Evolutionary conservation across 2,797 vertebrate genomes (phyloP), one percentile per base, ranked within the genome.

Genomic region (Eutrigla gurnardus): DNA sequence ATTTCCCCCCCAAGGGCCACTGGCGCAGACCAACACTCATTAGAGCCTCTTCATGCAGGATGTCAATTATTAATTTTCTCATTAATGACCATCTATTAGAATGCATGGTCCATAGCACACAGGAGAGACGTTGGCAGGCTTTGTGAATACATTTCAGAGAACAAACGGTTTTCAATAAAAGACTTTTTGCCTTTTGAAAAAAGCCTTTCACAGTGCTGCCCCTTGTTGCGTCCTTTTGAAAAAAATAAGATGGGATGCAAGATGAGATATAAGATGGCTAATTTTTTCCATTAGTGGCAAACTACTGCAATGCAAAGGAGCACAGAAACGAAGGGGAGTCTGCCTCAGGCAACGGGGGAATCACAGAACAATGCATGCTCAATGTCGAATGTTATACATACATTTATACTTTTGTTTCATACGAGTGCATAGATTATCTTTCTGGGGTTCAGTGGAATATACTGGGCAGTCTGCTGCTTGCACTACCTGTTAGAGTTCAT

Each of bases 1-100:
- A 84, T 84, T 88, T 86, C 69, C 80, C 77, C 25, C 81, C 78
- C 1, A 3, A 57, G 78, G 85, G 75, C 73, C 54, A 5, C 70
- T 75, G 87, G 81, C 81, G 81, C 66, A 50, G 62, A 70, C 84
- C 82, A 77, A 75, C 78, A 66, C 87, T 94, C 93, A 92, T 95
- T 94, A 93, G 84, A 73, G 67, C 87, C 81, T 92, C 91, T 88
- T 90, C 89, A 82, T 84, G 84, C 82, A 81, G 85, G 78, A 76
- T 85, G 88, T 93, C 88, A 93, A 93, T 95, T 94, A 94, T 94
- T 93, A 93, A 94, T 94, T 90, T 90, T 90, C 87, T 84, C 92
- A 88, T 94, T 94, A 86, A 93, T 86, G 84, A 64, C 81, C 62
- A 81, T 86, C 87, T 85, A 94, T 93, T 91, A 91, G 89, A 90